Base-by-base conservation (phyloP, 2,113 vertebrate genomes). In the Lasiurus borealis region DNA sequence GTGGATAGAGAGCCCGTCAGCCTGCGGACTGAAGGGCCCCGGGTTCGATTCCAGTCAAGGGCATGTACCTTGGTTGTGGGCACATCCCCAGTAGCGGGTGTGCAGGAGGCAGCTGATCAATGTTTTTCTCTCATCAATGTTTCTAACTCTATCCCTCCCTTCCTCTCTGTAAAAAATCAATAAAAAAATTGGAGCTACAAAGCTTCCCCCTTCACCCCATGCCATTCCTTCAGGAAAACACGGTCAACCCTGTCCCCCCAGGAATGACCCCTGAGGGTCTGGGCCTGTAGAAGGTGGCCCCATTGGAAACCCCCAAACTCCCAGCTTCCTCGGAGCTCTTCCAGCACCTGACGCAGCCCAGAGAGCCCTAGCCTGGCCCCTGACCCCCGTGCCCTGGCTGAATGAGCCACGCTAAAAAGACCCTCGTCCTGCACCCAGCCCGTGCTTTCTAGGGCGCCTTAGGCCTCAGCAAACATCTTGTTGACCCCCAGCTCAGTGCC, bases 321-420 rank as follows among this genome's bases (percentile, higher is more conserved):
- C 73, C 19, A n/a, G 52, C 62, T 75, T 81, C n/a, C 52, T 68
- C 0, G 0, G 1, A 0, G 25, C n/a, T 59, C 66, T 71, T 11
- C 64, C 15, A 16, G 59, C 68, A 66, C 18, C 52, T 19, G 71
- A 31, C 16, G n/a, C 31, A 34, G 46, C 54, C 72, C 48, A 8
- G 68, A 85, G 31, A 36, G 23, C 27, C 21, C 72, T 16, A 13
- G 8, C 69, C 77, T 27, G 27, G 10, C 9, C 68, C 2, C 1
- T 4, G 40, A 44, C 57, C 75, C 54, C 50, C 25, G 0, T 73
- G 54, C 29, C 44, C 89, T 78, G 2, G 2, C 46, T 46, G 46
- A 8, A 46, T 40, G 40, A 40, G 8, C 34, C 31, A 1, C 46
- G 29, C 9, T 0, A 0, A 13, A 15, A 62, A 34, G 29, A 23